phyloP scores from a whole-genome alignment of 2,113 vertebrate genomes.

The Prionailurus bengalensis region DNA sequence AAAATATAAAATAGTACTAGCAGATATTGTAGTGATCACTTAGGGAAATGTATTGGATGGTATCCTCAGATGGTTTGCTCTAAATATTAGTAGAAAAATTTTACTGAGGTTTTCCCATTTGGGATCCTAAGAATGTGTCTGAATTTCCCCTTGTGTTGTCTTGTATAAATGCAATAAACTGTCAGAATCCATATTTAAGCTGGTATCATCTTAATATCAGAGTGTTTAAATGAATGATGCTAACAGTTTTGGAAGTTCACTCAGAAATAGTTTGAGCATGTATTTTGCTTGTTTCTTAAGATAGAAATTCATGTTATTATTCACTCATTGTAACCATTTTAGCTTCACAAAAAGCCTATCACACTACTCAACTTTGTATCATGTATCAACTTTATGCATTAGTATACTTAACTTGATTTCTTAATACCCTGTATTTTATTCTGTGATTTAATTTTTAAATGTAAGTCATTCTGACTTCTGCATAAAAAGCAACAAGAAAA shows the following conservation, averaged over 20 bases:
- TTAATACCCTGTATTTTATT: constrained; percentile 49
- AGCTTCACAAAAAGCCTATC: not conserved
- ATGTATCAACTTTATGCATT: not conserved
- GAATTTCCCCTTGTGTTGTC: not conserved
- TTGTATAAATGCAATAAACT: not conserved
- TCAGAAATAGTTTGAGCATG: constrained; percentile 9
- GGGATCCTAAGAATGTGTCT: not conserved
- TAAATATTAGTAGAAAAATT: not conserved
- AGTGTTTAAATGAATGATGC: constrained; percentile 25
- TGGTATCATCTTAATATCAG: not conserved
- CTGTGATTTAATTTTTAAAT: constrained; percentile 64
- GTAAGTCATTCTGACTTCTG: constrained; percentile 62
- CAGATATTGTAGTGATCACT: not conserved
- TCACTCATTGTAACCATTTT: not conserved
- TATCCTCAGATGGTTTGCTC: not conserved
- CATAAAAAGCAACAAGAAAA: constrained; percentile 63
- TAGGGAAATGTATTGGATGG: not conserved
- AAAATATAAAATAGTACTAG: constrained; percentile 11
- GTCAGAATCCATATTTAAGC: not conserved
- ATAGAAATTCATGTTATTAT: not conserved
- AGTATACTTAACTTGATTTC: not conserved
- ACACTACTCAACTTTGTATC: not conserved
- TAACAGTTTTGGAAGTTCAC: constrained; percentile 28
- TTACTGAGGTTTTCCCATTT: not conserved
- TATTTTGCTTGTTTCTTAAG: not conserved